Conservation (phyloP, 2,113 vertebrate genomes). For the Perccottus glenii region DNA sequence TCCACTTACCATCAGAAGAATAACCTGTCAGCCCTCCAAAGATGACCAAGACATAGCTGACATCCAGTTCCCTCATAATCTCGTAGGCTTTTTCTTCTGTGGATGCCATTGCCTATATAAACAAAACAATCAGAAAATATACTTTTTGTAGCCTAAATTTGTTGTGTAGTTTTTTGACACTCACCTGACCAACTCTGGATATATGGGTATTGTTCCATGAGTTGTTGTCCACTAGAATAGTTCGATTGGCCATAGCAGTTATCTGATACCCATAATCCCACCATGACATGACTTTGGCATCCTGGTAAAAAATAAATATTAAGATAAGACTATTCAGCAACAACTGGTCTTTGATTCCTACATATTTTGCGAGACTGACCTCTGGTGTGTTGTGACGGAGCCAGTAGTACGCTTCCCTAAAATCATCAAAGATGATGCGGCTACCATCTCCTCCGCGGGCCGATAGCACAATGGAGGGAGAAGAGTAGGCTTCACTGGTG, state of each 20-base stretch:
- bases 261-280: conserved; percentile 99
- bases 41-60: conserved; percentile 97
- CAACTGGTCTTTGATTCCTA: no score
- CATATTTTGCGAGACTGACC: conserved; percentile 71
- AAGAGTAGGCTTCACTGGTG: conserved; percentile 98
- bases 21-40: conserved; percentile 97
- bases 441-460: conserved; percentile 94
- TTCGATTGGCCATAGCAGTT: conserved; percentile 98
- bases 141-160: no score
- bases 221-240: conserved; percentile 98
- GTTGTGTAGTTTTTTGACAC: not conserved
- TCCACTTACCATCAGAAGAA: conserved; percentile 91
- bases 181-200: conserved; percentile 96
- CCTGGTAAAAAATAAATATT: conserved; percentile 74
- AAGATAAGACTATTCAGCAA: no score
- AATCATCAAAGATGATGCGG: conserved; percentile 98
- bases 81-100: conserved; percentile 97
- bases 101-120: conserved; percentile 92
- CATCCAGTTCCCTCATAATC: conserved; percentile 98
- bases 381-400: conserved; percentile 97
- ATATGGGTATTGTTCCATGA: conserved; percentile 99
- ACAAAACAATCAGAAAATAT: not conserved
- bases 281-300: conserved; percentile 99
- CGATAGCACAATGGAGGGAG: conserved; percentile 95
- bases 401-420: conserved; percentile 99